Conservation (phyloP, 2,113 vertebrate genomes). For the Corynorhinus townsendii region DNA sequence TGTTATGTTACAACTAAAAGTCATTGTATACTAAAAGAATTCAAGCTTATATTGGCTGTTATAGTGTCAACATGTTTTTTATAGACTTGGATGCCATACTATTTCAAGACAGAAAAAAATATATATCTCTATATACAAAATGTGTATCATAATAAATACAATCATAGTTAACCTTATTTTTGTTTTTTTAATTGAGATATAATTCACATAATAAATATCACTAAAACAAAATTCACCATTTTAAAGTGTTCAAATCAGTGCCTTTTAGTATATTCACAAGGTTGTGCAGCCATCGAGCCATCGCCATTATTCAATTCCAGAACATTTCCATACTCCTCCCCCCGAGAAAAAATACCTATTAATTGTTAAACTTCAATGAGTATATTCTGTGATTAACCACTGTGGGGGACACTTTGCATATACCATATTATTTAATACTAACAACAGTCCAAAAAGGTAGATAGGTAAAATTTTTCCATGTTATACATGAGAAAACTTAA, state of each 20-base stretch:
- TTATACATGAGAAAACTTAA: constrained; percentile 1
- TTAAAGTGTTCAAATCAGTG: background rate
- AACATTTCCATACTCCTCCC: background rate
- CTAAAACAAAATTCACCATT: background rate
- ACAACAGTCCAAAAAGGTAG: background rate
- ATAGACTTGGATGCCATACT: background rate
- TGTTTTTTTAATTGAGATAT: background rate
- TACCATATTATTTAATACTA: background rate
- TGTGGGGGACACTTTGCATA: background rate
- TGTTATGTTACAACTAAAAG: background rate
- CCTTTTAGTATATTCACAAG: background rate
- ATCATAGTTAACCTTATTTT: background rate
- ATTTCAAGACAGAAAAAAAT: background rate
- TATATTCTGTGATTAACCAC: background rate
- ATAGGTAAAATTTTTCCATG: background rate
- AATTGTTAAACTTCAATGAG: background rate
- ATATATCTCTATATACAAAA: background rate
- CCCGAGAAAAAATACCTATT: background rate
- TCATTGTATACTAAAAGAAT: background rate
- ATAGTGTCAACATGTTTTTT: background rate
- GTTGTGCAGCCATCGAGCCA: background rate
- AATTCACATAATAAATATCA: background rate
- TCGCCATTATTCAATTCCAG: background rate
- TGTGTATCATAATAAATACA: background rate
- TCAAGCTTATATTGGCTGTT: background rate